Evolutionary conservation across 2,888 invertebrate species (phyloP), one percentile per base, ranked within the genome.

Genomic region (Eulithis testata): DNA sequence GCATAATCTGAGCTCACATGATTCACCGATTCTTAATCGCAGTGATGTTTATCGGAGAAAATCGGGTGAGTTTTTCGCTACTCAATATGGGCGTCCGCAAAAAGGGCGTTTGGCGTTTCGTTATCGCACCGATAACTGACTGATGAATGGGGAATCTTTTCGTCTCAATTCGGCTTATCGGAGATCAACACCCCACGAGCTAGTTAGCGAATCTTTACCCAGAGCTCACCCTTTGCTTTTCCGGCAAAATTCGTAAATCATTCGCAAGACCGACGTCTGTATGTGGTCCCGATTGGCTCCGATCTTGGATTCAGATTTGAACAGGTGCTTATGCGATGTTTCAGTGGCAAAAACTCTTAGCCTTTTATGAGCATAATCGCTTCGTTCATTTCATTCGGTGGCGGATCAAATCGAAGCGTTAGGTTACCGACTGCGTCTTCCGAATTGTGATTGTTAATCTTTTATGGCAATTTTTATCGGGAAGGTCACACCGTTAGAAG

Each of bases 151-250:
- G 86, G 77, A 80, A 81, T 79, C 83, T 83, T 88, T 87, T 86
- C 87, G 84, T 89, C 91, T 92, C 90, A 91, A 91, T 92, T 91
- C 85, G 90, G 91, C 83, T 89, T 93, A 92, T 92, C 91, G 76
- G 60, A 73, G 83, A 90, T 89, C 89, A 82, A 83, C 87, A 89
- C 88, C 87, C 84, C 81, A 82, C 81, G 82, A 85, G 90, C 91
- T 91, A 91, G 92, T 92, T 92, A 91, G 89, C 80, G 85, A 80
- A 84, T 81, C 84, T 81, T 84, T 79, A 79, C 75, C 72, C 70
- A 72, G 73, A 71, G 75, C 71, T 73, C 72, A 77, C 79, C 77
- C 79, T 81, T 76, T 77, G 73, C 75, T 77, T 77, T 80, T 65
- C 64, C 63, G 61, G 59, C 54, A 47, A 68, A 69, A 74, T 70